Evolutionary conservation across 2,113 vertebrate genomes (phyloP).

Genomic region (Sminthopsis crassicaudata): DNA sequence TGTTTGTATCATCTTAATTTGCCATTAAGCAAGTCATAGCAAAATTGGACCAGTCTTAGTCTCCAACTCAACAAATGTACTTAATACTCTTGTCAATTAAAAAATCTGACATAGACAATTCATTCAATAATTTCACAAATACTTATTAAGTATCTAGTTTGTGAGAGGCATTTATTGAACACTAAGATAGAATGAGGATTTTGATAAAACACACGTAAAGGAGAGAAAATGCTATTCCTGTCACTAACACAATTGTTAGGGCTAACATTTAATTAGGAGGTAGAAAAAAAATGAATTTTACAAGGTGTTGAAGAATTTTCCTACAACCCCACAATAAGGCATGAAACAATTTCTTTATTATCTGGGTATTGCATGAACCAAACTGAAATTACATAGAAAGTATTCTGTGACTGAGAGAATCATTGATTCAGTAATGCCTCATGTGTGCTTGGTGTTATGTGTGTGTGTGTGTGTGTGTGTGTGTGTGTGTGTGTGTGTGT

Average conservation of each 20-base stretch:
- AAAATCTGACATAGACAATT: neutral
- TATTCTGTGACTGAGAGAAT: neutral
- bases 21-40: neutral
- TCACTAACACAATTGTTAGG: neutral
- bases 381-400: neutral
- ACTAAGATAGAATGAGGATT: neutral
- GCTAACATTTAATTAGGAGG: neutral
- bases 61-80: neutral
- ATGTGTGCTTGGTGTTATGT: neutral
- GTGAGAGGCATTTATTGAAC: neutral
- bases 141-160: neutral
- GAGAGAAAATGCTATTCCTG: neutral
- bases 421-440: neutral
- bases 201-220: neutral
- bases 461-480: neutral
- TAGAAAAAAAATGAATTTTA: neutral
- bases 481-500: no score
- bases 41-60: constrained; percentile 15
- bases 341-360: neutral
- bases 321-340: neutral
- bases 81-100: neutral
- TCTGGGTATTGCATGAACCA: neutral
- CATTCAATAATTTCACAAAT: neutral
- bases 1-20: constrained; percentile 52
- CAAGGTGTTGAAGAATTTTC: neutral